These are phyloP conservation scores for Tor tambroides DNA, from an alignment of 2,113 vertebrate genomes.

Conservation along the genomic window DNA sequence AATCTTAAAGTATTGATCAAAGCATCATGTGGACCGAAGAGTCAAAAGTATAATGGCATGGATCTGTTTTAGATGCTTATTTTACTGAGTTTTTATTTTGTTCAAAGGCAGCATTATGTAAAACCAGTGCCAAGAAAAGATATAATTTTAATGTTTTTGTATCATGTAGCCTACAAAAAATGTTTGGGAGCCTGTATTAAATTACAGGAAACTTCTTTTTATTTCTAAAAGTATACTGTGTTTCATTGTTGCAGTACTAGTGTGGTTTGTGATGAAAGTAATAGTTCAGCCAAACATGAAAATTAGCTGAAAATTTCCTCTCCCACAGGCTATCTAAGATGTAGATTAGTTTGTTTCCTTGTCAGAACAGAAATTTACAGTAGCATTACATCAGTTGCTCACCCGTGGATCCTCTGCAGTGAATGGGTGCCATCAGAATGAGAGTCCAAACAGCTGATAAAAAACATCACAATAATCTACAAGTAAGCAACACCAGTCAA, in stretches of 20 bases:
- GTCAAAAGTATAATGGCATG: background rate
- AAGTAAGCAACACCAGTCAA: too few relatives aligned
- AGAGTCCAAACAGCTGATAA: too few relatives aligned
- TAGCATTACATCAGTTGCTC: background rate
- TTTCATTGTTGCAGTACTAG: background rate
- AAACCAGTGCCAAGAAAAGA: slow-evolving; percentile 5
- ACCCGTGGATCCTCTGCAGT: background rate
- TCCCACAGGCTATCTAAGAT: background rate
- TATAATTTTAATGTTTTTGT: background rate
- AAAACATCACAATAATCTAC: too few relatives aligned
- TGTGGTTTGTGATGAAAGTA: background rate
- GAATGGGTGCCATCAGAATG: too few relatives aligned
- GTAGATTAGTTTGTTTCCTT: background rate
- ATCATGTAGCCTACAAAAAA: slow-evolving; percentile 7
- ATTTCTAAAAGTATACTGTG: background rate
- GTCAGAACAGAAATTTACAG: background rate
- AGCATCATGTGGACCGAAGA: background rate
- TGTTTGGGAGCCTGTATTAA: background rate
- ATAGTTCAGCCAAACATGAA: background rate
- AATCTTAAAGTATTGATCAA: background rate
- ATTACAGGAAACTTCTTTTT: slow-evolving; percentile 20
- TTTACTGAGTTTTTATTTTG: background rate
- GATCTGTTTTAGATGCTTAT: background rate
- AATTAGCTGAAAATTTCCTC: background rate
- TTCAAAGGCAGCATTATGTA: background rate